Conservation (phyloP, 2,888 invertebrate species). For the Harpalus rufipes region DNA sequence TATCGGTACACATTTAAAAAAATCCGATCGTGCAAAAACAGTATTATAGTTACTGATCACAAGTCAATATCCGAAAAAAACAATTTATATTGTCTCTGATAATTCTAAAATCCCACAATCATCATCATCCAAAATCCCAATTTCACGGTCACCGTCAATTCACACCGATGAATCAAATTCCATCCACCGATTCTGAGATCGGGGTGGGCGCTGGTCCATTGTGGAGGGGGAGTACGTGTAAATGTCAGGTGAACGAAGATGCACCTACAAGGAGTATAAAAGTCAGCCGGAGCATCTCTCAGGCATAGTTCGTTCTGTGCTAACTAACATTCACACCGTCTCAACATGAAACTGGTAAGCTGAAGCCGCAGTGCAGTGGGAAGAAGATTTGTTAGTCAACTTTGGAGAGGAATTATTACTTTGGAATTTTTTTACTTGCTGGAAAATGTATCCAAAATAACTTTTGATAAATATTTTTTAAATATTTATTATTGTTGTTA, state of each 20-base stretch:
- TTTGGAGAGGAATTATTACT: conserved; percentile 4
- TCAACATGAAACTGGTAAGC: conserved; percentile 66
- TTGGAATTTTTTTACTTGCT: too few species aligned
- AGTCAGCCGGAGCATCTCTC: background rate
- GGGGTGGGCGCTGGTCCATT: conserved; percentile 47
- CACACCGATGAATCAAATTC: conserved; percentile 20
- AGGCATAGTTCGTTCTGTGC: conserved; percentile 60
- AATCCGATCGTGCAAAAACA: too few species aligned
- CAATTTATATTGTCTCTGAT: too few species aligned
- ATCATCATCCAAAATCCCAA: background rate
- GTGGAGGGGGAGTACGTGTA: conserved; percentile 37
- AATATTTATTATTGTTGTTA: too few species aligned
- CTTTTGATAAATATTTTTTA: too few species aligned
- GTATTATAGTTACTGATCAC: too few species aligned
- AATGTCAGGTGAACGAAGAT: conserved; percentile 66
- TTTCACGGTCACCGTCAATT: background rate
- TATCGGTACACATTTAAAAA: too few species aligned
- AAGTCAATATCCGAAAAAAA: too few species aligned
- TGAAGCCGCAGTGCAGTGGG: background rate
- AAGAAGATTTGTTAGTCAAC: background rate
- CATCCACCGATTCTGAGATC: conserved; percentile 17
- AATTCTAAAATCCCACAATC: background rate
- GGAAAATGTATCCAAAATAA: too few species aligned
- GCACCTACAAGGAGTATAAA: conserved; percentile 58
- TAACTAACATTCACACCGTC: conserved; percentile 34